Conservation (phyloP, 2,113 vertebrate genomes). For the Bolborhynchus lineola region DNA sequence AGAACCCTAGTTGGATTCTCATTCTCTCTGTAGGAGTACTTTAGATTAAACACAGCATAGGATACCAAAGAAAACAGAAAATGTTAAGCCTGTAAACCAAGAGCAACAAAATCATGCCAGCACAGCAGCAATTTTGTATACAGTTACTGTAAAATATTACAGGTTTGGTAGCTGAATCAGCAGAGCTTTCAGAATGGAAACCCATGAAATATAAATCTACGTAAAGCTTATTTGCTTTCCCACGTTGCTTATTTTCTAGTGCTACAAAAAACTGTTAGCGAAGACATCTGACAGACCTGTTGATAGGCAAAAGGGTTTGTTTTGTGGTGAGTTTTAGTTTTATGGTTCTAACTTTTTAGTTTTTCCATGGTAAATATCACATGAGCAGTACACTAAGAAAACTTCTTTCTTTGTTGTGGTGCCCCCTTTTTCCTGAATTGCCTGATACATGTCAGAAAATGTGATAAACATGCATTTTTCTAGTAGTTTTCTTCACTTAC, state of each 20-base stretch:
- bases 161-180: conserved; percentile 53
- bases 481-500: neutral
- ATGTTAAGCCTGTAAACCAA: conserved; percentile 25
- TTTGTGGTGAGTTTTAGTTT: neutral
- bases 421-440: neutral
- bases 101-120: neutral
- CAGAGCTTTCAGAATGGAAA: conserved; percentile 33
- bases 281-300: neutral
- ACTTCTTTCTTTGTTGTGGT: neutral
- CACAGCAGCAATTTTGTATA: conserved; percentile 22
- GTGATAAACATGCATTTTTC: neutral
- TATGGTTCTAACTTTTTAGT: neutral
- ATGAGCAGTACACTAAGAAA: neutral
- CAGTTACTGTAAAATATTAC: conserved; percentile 37
- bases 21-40: neutral
- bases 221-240: neutral
- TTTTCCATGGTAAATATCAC: neutral
- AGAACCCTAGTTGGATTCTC: neutral
- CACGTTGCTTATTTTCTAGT: neutral
- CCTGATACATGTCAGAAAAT: neutral
- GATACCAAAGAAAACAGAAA: conserved; percentile 20
- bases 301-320: neutral
- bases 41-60: neutral
- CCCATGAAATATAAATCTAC: neutral
- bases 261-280: neutral